Evolutionary conservation across 2,113 vertebrate species (phyloP), one percentile per base, ranked within the genome.

Genomic region (Apteryx owenii): DNA sequence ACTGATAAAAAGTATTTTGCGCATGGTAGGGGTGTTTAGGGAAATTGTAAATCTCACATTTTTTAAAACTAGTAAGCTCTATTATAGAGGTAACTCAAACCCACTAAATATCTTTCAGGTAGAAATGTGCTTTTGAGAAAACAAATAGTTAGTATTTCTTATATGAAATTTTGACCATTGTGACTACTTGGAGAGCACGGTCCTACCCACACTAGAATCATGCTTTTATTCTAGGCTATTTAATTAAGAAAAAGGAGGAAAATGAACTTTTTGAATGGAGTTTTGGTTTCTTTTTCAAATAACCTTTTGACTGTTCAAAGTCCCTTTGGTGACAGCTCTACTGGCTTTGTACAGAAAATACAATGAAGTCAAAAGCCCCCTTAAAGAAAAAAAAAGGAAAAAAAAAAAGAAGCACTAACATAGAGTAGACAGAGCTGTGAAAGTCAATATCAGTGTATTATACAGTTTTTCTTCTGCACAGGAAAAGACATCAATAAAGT

Each of bases 401-500:
- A 93, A 61, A 13, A 64, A 36, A 31, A 91, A 89, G 38, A 85
- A 54, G 2, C 7, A 38, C 0, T 0, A n/a, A 44, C 20, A 40
- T 29, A 68, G 48, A 50, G 22, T 42, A 91, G 25, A 73, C 42
- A 71, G 46, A 94, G 19, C 23, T 54, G 21, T 82, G 64, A 66
- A 87, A 95, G 91, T 93, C 91, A 68, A n/a, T 81, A 85, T 22
- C 8, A 12, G 31, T 51, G 54, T 54, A 42, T 36, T 29, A 69
- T 14, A 64, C 16, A 54, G 17, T 42, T 93, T 82, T 75, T 53
- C 10, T 88, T 83, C 68, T 81, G 51, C 54, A n/a, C 31, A 85
- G 81, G 46, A 91, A 94, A 84, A 94, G 51, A 31, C 46, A 85
- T 73, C 84, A 95, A 28, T 81, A 62, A 85, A 73, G 23, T 61